These are phyloP conservation scores for Galleria mellonella DNA, from an alignment of 1,140 invertebrate species.

Conservation along the genomic window DNA sequence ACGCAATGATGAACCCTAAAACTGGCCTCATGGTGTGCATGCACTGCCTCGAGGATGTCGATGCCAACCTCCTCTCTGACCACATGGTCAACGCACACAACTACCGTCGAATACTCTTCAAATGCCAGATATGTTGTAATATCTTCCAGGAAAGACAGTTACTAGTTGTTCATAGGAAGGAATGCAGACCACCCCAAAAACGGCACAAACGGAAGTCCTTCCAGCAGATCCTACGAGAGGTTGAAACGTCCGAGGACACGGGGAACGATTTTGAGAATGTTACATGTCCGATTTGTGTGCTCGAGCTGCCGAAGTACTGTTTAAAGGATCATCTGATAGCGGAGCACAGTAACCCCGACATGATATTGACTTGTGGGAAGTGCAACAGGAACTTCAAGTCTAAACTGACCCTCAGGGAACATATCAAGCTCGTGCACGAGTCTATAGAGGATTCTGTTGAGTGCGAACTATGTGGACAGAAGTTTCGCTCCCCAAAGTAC, in stretches of 20 bases:
- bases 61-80: conserved; percentile 7
- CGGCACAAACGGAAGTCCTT: conserved; percentile 13
- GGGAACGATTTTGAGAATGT: conserved; percentile 10
- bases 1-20: conserved; percentile 16
- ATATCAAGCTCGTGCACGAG: conserved; percentile 21
- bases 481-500: no score
- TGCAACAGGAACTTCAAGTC: conserved; percentile 23
- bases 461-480: no score
- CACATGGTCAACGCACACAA: conserved; percentile 23
- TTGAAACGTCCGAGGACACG: conserved; percentile 6
- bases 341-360: conserved; percentile 18
- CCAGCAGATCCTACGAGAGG: conserved; percentile 19
- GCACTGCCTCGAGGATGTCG: conserved; percentile 17
- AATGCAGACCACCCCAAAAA: conserved; percentile 14
- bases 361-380: conserved; percentile 14
- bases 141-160: conserved; percentile 15
- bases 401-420: conserved; percentile 16
- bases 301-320: conserved; percentile 17
- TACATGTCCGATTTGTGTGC: conserved; percentile 19
- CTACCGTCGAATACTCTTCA: conserved; percentile 15
- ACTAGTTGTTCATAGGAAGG: conserved; percentile 8
- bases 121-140: conserved; percentile 14
- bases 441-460: background rate
- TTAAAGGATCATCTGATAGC: conserved; percentile 17
- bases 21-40: conserved; percentile 19